A percentile compares a stretch with the other conserved stretches of the same genome.
Evolutionary conservation across 2,797 vertebrate genomes (phyloP).

Genomic region (Peromyscus aztecus): DNA sequence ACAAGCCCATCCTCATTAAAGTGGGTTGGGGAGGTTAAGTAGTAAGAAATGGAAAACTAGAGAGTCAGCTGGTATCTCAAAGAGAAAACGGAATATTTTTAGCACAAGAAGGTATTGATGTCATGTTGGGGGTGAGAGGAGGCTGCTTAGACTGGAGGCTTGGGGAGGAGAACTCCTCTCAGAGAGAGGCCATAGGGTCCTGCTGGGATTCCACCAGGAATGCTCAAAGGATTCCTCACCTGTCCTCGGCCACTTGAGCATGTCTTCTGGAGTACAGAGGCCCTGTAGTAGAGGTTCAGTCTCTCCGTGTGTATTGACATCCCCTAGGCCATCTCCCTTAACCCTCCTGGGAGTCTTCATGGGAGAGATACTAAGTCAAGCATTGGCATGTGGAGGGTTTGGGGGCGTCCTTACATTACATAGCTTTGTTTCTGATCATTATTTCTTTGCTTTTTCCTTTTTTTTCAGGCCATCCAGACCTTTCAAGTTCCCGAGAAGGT

Average conservation of each 20-base stretch:
- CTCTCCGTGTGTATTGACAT: not conserved
- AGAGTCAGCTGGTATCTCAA: not conserved
- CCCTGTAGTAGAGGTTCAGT: not conserved
- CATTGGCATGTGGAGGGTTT: not conserved
- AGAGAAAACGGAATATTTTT: not conserved
- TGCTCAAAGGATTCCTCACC: not conserved
- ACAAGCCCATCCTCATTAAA: not conserved
- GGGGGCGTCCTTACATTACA: constrained; percentile 35
- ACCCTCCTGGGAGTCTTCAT: not conserved
- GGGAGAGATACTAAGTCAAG: not conserved
- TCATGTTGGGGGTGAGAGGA: not conserved
- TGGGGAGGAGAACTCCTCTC: not conserved
- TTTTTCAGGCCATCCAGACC: constrained; percentile 92
- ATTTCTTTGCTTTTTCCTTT: constrained; percentile 80
- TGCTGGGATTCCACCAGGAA: not conserved
- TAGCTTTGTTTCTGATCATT: constrained; percentile 62
- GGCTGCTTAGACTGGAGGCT: not conserved
- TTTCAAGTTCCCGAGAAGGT: constrained; percentile 98
- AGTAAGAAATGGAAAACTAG: not conserved
- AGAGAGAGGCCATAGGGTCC: not conserved
- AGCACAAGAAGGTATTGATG: not conserved
- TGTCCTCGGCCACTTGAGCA: not conserved
- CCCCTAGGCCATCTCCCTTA: not conserved
- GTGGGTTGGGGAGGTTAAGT: not conserved
- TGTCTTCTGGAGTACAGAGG: not conserved